A percentile compares a stretch with the other conserved stretches of the same genome.
Conservation (phyloP, 2,797 vertebrate genomes). For the Tamandua tetradactyla region DNA sequence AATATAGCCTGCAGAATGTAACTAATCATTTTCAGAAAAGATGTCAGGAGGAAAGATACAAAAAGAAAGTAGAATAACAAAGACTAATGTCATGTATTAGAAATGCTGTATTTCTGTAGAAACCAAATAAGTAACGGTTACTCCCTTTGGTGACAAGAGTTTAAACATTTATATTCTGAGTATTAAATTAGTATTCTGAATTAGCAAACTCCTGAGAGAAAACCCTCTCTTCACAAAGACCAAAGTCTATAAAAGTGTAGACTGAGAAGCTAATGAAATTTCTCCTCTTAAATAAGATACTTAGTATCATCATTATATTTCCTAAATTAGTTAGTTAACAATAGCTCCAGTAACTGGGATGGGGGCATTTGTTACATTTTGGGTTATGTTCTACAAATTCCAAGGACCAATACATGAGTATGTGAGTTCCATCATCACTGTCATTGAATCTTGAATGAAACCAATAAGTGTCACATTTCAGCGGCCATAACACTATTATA, state of each 20-base stretch:
- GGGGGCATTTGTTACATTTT: background rate
- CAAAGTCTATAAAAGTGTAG: background rate
- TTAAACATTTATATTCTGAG: slow-evolving; percentile 23
- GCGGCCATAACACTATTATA: background rate
- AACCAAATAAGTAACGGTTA: background rate
- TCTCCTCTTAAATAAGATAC: background rate
- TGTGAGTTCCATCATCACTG: background rate
- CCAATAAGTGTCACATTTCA: background rate
- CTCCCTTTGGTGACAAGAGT: background rate
- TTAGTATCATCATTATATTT: background rate
- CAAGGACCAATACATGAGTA: background rate
- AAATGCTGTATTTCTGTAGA: background rate
- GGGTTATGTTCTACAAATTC: background rate
- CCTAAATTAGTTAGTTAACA: background rate
- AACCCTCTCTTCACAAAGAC: background rate
- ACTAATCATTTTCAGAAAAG: background rate
- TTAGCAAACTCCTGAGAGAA: slow-evolving; percentile 22
- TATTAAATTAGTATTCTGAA: slow-evolving; percentile 22
- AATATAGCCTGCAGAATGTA: background rate
- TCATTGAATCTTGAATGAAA: slow-evolving; percentile 15
- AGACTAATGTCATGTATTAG: background rate
- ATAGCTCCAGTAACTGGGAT: background rate
- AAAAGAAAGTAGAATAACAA: slow-evolving; percentile 17
- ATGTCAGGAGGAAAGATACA: background rate
- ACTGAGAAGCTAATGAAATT: background rate